A percentile compares a stretch with the other conserved stretches of the same genome.
Evolutionary conservation across 2,113 vertebrate species (phyloP).

Genomic region (Coryphaenoides rupestris): DNA sequence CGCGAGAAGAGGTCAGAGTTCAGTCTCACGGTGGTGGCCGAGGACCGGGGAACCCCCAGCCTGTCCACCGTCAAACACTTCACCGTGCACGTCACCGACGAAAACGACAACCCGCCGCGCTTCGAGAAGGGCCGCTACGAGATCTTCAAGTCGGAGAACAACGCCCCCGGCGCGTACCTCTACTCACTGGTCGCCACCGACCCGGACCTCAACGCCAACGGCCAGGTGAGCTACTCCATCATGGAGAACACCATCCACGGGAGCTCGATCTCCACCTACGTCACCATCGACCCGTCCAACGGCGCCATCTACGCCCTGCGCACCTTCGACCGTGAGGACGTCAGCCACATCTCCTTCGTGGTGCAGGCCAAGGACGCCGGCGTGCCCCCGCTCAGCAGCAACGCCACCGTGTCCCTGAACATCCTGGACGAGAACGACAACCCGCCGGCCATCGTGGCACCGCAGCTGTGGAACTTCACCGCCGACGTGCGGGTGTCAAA

Average conservation of each 20-base stretch:
- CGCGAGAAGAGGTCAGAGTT: constrained; percentile 93
- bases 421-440: constrained; percentile 96
- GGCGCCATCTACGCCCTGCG: constrained; percentile 91
- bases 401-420: constrained; percentile 85
- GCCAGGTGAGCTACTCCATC: constrained; percentile 93
- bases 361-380: constrained; percentile 91
- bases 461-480: constrained; percentile 83
- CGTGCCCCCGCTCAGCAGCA: constrained; percentile 78
- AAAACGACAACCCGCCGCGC: constrained; percentile 93
- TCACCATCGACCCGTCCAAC: constrained; percentile 92
- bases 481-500: constrained; percentile 84
- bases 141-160: constrained; percentile 92
- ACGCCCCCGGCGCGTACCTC: constrained; percentile 88
- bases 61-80: constrained; percentile 93
- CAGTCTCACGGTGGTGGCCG: constrained; percentile 90
- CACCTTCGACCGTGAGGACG: constrained; percentile 92
- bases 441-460: constrained; percentile 82
- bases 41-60: constrained; percentile 87
- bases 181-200: constrained; percentile 88
- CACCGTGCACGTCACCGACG: constrained; percentile 88
- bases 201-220: constrained; percentile 87
- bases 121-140: constrained; percentile 92
- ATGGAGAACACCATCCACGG: constrained; percentile 84
- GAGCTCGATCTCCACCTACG: constrained; percentile 88
- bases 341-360: constrained; percentile 84